phyloP scores from a whole-genome alignment of 2,797 vertebrate genomes.

The Dermochelys coriacea region DNA sequence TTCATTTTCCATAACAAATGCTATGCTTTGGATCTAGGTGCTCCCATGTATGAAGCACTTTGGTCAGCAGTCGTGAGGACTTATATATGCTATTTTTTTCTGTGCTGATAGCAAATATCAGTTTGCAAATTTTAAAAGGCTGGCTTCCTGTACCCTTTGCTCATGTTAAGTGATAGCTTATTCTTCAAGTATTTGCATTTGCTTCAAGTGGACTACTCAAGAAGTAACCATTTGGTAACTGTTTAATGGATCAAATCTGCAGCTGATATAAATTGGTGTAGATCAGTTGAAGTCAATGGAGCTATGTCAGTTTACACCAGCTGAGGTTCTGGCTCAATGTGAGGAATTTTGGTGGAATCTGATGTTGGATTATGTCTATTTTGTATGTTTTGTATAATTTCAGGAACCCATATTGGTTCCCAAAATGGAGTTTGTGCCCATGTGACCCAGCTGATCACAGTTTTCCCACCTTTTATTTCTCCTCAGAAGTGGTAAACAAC shows the following conservation, averaged over 20 bases:
- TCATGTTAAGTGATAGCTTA: not conserved
- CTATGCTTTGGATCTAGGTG: not conserved
- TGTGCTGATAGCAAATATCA: not conserved
- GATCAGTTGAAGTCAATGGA: not conserved
- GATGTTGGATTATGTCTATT: too few relatives aligned
- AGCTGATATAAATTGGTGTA: not conserved
- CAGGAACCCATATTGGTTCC: too few relatives aligned
- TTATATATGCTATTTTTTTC: not conserved
- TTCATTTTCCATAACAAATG: not conserved
- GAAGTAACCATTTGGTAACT: not conserved
- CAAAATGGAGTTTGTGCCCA: too few relatives aligned
- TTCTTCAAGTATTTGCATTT: not conserved
- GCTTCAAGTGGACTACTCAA: not conserved
- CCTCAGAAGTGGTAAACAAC: too few relatives aligned
- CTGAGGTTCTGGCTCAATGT: not conserved
- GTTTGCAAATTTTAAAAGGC: not conserved
- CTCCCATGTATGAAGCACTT: not conserved
- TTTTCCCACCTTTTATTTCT: too few relatives aligned
- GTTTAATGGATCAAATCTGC: not conserved
- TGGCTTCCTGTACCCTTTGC: not conserved
- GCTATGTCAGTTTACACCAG: not conserved
- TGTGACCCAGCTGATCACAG: too few relatives aligned
- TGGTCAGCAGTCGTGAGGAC: not conserved
- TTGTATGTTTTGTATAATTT: too few relatives aligned
- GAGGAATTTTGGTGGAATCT: not conserved